Evolutionary conservation across 1,140 invertebrate genomes (phyloP).

Genomic region (Nasonia giraulti): DNA sequence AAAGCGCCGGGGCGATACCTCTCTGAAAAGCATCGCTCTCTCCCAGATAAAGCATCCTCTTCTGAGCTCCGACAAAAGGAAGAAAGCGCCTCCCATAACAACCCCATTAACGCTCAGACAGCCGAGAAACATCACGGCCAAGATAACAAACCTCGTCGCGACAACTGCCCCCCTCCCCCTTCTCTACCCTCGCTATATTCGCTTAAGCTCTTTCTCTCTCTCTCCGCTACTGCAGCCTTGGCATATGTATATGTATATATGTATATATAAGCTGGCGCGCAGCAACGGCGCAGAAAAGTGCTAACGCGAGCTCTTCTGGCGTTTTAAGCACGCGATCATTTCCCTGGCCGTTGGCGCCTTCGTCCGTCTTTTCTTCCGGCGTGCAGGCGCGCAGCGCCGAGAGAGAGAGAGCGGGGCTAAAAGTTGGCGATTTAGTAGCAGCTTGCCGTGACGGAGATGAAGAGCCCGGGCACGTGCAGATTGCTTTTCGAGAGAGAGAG

Average conservation of each 20-base stretch:
- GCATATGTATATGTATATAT: too few relatives aligned
- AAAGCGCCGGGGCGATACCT: too few relatives aligned
- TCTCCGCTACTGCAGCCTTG: too few relatives aligned
- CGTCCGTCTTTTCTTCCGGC: conserved; percentile 2
- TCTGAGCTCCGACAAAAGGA: not conserved
- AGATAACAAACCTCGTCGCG: not conserved
- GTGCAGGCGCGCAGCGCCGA: too few relatives aligned
- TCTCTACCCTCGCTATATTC: too few relatives aligned
- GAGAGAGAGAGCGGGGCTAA: too few relatives aligned
- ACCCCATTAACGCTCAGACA: not conserved
- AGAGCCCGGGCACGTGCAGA: conserved; percentile 16
- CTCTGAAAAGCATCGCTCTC: not conserved
- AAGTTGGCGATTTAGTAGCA: conserved; percentile 51
- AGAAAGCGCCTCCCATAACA: not conserved
- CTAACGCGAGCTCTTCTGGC: conserved; percentile 5
- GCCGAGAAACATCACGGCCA: not conserved
- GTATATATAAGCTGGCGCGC: too few relatives aligned
- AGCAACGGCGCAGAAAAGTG: not conserved
- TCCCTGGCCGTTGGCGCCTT: conserved; percentile 13
- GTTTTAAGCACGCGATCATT: conserved; percentile 45
- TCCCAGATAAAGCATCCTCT: not conserved
- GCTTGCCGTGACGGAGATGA: conserved; percentile 53
- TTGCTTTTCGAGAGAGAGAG: not conserved
- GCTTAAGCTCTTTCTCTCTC: too few relatives aligned
- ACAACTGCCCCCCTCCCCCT: not conserved